Evolutionary conservation across 2,113 vertebrate species (phyloP).

Genomic region (Spilogale gracilis): DNA sequence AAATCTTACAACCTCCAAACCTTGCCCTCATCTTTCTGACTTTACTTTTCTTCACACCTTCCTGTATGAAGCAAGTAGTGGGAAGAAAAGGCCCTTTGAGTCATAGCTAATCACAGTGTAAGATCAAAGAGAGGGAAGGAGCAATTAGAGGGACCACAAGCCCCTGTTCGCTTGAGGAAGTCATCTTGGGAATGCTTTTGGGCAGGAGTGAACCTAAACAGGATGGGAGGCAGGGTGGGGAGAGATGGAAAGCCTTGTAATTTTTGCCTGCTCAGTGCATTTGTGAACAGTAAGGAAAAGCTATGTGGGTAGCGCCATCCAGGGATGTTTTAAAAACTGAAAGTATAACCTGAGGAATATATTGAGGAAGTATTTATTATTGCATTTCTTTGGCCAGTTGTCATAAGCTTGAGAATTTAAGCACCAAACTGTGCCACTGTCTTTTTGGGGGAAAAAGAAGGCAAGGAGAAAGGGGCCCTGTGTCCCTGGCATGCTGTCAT

Average conservation of each 20-base stretch:
- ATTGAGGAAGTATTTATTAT: conserved; percentile 63
- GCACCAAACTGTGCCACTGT: not conserved
- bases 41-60: conserved; percentile 1
- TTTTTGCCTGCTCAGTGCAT: conserved; percentile 45
- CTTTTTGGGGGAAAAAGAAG: not conserved
- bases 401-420: conserved; percentile 22
- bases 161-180: conserved; percentile 5
- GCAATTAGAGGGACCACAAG: conserved; percentile 51
- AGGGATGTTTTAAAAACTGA: conserved; percentile 54
- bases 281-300: conserved; percentile 34
- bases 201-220: not conserved
- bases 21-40: not conserved
- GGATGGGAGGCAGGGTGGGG: not conserved
- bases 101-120: not conserved
- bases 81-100: conserved; percentile 65
- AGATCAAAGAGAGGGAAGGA: conserved; percentile 56
- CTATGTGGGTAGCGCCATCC: not conserved
- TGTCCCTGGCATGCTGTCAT: not conserved
- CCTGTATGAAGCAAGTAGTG: not conserved
- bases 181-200: not conserved
- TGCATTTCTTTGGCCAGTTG: conserved; percentile 20
- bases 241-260: not conserved
- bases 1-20: not conserved
- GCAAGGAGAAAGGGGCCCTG: not conserved
- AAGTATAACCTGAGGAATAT: not conserved